A percentile compares a stretch with the other conserved stretches of the same genome.
These are phyloP conservation scores for Apeira syringaria DNA, from an alignment of 2,888 invertebrate species.

Conservation along the genomic window DNA sequence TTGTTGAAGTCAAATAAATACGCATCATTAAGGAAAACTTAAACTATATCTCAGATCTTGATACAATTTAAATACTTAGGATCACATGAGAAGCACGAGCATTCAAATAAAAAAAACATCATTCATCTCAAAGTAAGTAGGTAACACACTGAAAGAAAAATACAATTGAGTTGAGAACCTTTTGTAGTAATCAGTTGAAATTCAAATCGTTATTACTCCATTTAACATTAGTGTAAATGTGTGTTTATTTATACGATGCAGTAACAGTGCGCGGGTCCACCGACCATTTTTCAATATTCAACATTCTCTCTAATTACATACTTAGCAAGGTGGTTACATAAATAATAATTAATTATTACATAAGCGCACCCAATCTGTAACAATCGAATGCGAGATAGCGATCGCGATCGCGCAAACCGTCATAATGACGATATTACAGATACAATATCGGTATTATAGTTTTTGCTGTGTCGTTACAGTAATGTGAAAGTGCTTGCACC, in stretches of 20 bases:
- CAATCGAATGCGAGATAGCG: constrained; percentile 8
- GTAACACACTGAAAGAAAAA: too few relatives aligned
- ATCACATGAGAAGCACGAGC: too few relatives aligned
- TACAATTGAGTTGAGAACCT: too few relatives aligned
- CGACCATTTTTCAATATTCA: neutral
- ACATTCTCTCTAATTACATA: neutral
- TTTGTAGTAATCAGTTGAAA: too few relatives aligned
- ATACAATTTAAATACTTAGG: too few relatives aligned
- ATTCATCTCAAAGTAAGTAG: too few relatives aligned
- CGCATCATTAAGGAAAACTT: too few relatives aligned
- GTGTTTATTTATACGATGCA: neutral
- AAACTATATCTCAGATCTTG: too few relatives aligned
- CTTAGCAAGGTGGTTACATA: neutral
- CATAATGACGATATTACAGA: neutral
- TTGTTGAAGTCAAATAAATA: too few relatives aligned
- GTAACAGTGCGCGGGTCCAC: neutral
- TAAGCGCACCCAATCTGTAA: neutral
- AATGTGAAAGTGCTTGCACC: constrained; percentile 8
- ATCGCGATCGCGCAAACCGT: constrained; percentile 5
- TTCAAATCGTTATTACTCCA: too few relatives aligned
- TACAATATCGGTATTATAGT: constrained; percentile 5
- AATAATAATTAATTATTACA: constrained; percentile 1
- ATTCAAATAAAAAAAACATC: too few relatives aligned
- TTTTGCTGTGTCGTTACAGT: constrained; percentile 1
- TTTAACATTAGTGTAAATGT: too few relatives aligned